Conservation (phyloP, 2,888 invertebrate genomes). For the Cryptophagus acutangulus region DNA sequence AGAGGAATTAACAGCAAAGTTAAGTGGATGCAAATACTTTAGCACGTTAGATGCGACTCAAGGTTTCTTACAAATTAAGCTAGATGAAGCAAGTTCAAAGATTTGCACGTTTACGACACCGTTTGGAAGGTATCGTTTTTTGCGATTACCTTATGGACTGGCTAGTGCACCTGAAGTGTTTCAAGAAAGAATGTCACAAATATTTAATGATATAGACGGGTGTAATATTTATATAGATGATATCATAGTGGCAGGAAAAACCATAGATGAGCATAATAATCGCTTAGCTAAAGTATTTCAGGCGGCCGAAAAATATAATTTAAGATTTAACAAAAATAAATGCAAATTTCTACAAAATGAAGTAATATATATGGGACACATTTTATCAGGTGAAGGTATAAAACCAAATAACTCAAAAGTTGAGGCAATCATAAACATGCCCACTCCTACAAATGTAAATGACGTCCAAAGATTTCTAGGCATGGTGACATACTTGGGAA, state of each 20-base stretch:
- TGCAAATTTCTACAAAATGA: slow-evolving; percentile 2
- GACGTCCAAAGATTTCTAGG: slow-evolving; percentile 19
- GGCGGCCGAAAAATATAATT: slow-evolving; percentile 15
- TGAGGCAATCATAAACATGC: slow-evolving; percentile 13
- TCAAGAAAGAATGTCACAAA: slow-evolving; percentile 18
- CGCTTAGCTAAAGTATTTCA: slow-evolving; percentile 20
- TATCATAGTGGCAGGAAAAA: slow-evolving; percentile 24
- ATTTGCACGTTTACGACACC: slow-evolving; percentile 8
- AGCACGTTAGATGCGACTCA: slow-evolving; percentile 16
- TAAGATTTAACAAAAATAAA: slow-evolving; percentile 20
- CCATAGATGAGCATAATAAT: slow-evolving; percentile 22
- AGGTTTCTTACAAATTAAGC: slow-evolving; percentile 15
- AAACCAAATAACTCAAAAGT: slow-evolving; percentile 10
- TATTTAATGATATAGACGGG: slow-evolving; percentile 22
- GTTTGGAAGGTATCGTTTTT: slow-evolving; percentile 4
- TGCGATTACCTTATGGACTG: slow-evolving; percentile 8
- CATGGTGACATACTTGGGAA: slow-evolving; percentile 17
- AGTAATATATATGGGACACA: slow-evolving; percentile 10
- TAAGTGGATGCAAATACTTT: slow-evolving; percentile 16
- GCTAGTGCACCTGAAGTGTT: slow-evolving; percentile 12
- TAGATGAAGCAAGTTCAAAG: slow-evolving; percentile 17
- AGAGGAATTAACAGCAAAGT: slow-evolving; percentile 19
- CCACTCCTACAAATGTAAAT: slow-evolving; percentile 12
- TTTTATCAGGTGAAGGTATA: slow-evolving; percentile 3
- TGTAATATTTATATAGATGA: slow-evolving; percentile 27